Base-by-base conservation (phyloP, 2,797 vertebrate genomes). In the Gorsachius magnificus region DNA sequence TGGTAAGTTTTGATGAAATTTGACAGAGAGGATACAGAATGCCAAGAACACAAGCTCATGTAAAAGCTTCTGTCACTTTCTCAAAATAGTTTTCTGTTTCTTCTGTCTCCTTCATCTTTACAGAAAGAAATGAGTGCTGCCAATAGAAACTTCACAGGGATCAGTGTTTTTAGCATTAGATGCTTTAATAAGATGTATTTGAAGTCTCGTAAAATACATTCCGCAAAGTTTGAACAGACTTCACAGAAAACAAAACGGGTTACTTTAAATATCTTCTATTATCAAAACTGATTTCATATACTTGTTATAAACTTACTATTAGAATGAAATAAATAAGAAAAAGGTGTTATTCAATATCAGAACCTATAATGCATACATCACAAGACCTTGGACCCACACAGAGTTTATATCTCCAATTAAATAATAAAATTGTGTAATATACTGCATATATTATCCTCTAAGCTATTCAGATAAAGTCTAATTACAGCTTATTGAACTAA, bases 351-450 rank as follows among this genome's bases (percentile, higher is more conserved):
- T 92, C 28, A 2, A 0, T 28, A 76, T 20, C 43, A 45, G n/a
- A 78, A 80, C 45, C n/a, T 57, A 13, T 26, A 79, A 87, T 2
- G 26, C 9, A 15, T 5, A 6, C 38, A 26, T 38, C 51, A 80
- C 24, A 74, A 94, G 68, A 92, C 66, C 28, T 41, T 89, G 45
- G 86, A 93, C 65, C 31, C 16, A 19, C 4, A 74, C 0, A 6
- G 54, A 94, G 64, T 45, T 77, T 72, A 79, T 29, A 61, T 54
- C 75, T 31, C 10, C 69, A 90, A 92, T 87, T 82, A 90, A 95
- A 92, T 81, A 95, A 86, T 90, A 93, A 93, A 96, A 54, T 72
- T 87, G 80, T 83, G 92, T 78, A 82, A 94, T 35, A 63, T 14
- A 48, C 35, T 7, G 6, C 26, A 78, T 46, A 48, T 69, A 65